phyloP scores from a whole-genome alignment of 2,888 invertebrate species.

The Chymomyza procnemis region DNA sequence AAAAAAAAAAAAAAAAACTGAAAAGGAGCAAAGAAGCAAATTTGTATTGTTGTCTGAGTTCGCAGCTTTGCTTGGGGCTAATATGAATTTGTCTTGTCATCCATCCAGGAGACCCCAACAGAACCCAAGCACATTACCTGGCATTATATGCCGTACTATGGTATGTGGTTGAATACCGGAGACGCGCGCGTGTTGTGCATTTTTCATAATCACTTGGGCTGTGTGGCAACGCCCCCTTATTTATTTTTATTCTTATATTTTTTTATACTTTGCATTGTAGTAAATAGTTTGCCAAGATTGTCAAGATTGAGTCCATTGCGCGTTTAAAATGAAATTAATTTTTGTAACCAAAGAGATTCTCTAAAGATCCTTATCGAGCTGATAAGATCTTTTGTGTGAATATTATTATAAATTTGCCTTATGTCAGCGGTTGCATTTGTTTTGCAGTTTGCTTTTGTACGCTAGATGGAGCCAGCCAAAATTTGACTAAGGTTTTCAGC shows the following conservation, averaged over 20 bases:
- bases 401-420: neutral
- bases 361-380: no score
- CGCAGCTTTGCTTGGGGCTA: neutral
- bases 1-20: neutral
- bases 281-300: neutral
- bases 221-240: conserved; percentile 43
- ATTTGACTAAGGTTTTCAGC: no score
- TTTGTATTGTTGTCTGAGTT: neutral
- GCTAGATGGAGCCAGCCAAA: no score
- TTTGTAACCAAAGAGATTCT: no score
- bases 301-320: neutral
- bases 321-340: no score
- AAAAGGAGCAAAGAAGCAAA: no score
- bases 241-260: neutral
- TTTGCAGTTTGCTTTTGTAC: neutral
- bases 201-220: conserved; percentile 55
- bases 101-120: neutral
- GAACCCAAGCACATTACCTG: neutral
- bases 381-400: no score
- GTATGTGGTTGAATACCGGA: conserved; percentile 5
- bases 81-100: neutral
- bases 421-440: conserved; percentile 25
- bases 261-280: neutral
- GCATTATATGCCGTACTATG: neutral
- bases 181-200: conserved; percentile 50